Evolutionary conservation across 2,888 invertebrate genomes (phyloP), one percentile per base, ranked within the genome.

Genomic region (Monopis laevigella): DNA sequence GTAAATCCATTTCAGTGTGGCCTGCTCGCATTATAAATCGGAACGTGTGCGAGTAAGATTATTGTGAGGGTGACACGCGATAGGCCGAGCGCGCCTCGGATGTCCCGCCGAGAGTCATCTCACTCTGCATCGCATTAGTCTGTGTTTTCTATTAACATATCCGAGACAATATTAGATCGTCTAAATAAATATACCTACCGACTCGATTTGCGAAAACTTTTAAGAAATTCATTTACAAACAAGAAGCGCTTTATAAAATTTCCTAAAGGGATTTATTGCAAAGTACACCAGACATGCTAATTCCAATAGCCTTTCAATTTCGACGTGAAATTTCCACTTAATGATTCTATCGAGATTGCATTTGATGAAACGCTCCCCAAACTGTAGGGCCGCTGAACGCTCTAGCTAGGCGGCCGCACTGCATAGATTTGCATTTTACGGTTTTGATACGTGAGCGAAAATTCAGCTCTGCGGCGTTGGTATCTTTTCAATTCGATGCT

Each of bases 361-460:
- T 75, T 77, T 71, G 69, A 74, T 72, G 69, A 66, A 74, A 69
- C 58, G 61, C 62, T 56, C 61, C 53, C 48, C 54, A 58, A 51
- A 54, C 55, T 51, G 39, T 52, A 53, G 54, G 51, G 59, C 52
- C 59, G 58, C 59, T 56, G 63, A 67, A 71, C 59, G 69, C 71
- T 65, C 65, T 67, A n/a, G n/a, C n/a, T n/a, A 71, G 72, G 73
- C 69, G 65, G 68, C 70, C 72, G 65, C 69, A 69, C 70, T 68
- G 75, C 73, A 74, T 74, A 73, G 73, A 78, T 80, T 80, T 80
- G 75, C 80, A 78, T 78, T 77, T 77, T 78, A 73, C 71, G 62
- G 72, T 74, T 78, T 75, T 75, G 74, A 75, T 78, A 77, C 70
- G 70, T 72, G 70, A 65, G 68, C 73, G 75, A 74, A 77, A 74